A percentile compares a stretch with the other conserved stretches of the same genome.
Conservation (phyloP, 2,888 invertebrate genomes). For the Stenodema calcarata region DNA sequence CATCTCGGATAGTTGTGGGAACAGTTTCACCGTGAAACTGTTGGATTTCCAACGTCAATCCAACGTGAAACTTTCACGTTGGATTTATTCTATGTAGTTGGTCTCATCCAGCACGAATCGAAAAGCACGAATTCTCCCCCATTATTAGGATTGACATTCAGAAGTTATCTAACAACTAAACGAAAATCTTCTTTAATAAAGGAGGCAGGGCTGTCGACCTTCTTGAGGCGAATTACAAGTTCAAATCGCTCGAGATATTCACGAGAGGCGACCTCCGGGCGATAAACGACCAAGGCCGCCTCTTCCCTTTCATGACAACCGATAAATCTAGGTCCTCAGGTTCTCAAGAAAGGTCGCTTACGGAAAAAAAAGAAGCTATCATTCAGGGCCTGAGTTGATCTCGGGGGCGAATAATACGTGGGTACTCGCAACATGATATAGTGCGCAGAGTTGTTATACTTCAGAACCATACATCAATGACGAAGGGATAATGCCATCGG, state of each 20-base stretch:
- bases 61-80: too few species aligned
- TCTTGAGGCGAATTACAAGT: background rate
- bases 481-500: background rate
- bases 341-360: background rate
- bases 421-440: background rate
- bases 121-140: too few species aligned
- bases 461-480: background rate
- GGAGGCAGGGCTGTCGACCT: background rate
- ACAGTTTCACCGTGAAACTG: too few species aligned
- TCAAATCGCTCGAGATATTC: background rate
- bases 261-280: background rate
- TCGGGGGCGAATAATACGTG: background rate
- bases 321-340: background rate
- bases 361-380: background rate
- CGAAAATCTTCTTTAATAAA: background rate
- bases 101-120: too few species aligned
- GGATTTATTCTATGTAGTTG: too few species aligned
- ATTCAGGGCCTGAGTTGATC: background rate
- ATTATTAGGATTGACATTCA: background rate
- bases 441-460: background rate
- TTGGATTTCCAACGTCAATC: too few species aligned
- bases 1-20: too few species aligned
- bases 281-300: background rate
- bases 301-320: background rate
- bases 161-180: background rate